Base-by-base conservation (phyloP, 1,140 invertebrate species). In the Sesamia nonagrioides region DNA sequence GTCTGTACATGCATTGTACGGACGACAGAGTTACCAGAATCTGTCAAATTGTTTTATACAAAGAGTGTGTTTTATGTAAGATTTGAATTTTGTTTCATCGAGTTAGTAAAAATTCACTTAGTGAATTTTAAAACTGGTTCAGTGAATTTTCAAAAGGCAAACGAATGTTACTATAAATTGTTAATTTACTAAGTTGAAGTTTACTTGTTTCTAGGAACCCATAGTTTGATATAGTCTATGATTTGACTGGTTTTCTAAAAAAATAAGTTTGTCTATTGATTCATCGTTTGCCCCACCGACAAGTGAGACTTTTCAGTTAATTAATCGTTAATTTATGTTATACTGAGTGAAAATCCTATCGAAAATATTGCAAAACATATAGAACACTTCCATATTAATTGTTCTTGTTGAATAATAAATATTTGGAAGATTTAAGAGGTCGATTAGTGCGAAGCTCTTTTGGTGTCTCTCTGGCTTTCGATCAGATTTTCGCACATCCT, bases 191-290 rank as follows among this genome's bases (percentile, higher is more conserved):
- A 58, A 58, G 0, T n/a, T n/a, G 15, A 0, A 27, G 17, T 33
- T 58, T 4, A 1, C 13, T 15, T 6, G 13, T 21, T 27, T 58
- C 2, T 13, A 0, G 0, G 1, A 33, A 58, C 21, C 13, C 5
- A 15, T 27, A 33, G 27, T 33, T 8, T 58, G 17, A 75, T 42
- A 69, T 84, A 85, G 77, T 88, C 86, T 86, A 87, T 88, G 86
- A 37, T 60, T 78, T 76, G 48, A 81, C 73, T 80, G 83, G 83
- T 85, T 87, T 86, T 88, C 84, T 88, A 90, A 89, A 91, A 89
- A 92, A 90, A 84, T 84, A 88, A 89, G 82, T 87, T 93, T 93
- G 92, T 94, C 93, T 94, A 94, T 94, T 94, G 93, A 93, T 94
- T 93, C 90, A 85, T 94, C 82, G 91, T 88, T 77, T 90, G 91